Percentiles rank a stretch among this genome's conserved stretches.
Evolutionary conservation across 2,113 vertebrate species (phyloP).

Genomic region (Laticauda laticaudata): DNA sequence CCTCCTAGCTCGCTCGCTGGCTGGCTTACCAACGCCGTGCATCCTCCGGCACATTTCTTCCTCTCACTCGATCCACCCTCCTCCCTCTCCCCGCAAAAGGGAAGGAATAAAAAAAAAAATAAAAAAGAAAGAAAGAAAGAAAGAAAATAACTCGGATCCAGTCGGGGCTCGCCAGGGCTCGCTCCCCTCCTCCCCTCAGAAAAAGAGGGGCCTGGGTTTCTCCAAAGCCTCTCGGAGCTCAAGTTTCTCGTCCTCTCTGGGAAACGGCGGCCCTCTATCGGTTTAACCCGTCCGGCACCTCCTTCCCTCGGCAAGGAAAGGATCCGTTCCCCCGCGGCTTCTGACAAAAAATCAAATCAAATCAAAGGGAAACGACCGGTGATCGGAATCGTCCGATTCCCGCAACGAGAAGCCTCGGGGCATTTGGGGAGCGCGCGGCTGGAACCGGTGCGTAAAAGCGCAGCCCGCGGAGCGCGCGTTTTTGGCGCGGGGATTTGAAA

Average conservation of each 20-base stretch:
- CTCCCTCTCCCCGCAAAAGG: too few relatives aligned
- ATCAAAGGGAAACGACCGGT: background rate
- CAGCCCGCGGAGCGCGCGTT: background rate
- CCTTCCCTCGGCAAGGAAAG: background rate
- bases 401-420: background rate
- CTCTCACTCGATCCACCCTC: background rate
- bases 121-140: background rate
- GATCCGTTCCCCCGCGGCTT: background rate
- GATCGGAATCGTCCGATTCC: background rate
- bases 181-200: background rate
- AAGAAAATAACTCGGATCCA: background rate
- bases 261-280: slow-evolving; percentile 6
- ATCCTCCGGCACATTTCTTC: background rate
- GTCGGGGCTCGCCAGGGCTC: background rate
- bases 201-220: background rate
- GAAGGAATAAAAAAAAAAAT: too few relatives aligned
- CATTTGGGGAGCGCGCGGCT: background rate
- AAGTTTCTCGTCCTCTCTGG: slow-evolving; percentile 32
- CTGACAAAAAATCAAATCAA: background rate
- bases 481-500: background rate
- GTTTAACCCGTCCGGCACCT: slow-evolving; percentile 11
- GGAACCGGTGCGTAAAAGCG: background rate
- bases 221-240: slow-evolving; percentile 2
- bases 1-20: background rate
- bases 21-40: background rate